A percentile compares a stretch with the other conserved stretches of the same genome.
Conservation (phyloP, 2,888 invertebrate genomes). For the Sarcophaga rosellei region DNA sequence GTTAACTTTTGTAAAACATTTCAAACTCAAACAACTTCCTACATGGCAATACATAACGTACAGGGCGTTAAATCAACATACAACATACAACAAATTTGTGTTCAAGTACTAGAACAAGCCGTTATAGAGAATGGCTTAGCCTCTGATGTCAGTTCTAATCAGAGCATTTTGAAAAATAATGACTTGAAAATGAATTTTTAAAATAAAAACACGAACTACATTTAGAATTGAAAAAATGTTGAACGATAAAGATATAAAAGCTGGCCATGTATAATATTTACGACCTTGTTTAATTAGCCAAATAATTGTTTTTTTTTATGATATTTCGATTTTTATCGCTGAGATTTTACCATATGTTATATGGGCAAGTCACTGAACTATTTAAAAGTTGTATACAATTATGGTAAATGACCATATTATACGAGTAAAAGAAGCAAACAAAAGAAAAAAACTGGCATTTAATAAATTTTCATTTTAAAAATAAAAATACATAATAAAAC, state of each 20-base stretch:
- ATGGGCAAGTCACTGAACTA: slow-evolving; percentile 62
- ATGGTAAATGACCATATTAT: slow-evolving; percentile 19
- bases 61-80: slow-evolving; percentile 6
- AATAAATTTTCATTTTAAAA: slow-evolving; percentile 40
- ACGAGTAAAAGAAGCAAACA: slow-evolving; percentile 6
- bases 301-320: slow-evolving; percentile 44
- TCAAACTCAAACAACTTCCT: slow-evolving; percentile 34
- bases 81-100: neutral
- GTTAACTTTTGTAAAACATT: slow-evolving; percentile 1
- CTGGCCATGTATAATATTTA: slow-evolving; percentile 39
- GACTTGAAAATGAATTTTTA: neutral
- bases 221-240: neutral
- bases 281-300: slow-evolving; percentile 64
- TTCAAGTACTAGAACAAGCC: neutral
- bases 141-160: too few relatives aligned
- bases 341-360: slow-evolving; percentile 42
- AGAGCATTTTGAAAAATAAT: neutral
- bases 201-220: neutral
- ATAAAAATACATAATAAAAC: slow-evolving; percentile 21
- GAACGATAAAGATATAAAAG: slow-evolving; percentile 9
- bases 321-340: neutral
- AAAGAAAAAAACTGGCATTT: slow-evolving; percentile 22
- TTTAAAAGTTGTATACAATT: slow-evolving; percentile 39
- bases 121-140: neutral
- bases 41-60: slow-evolving; percentile 20